Conservation (phyloP, 2,113 vertebrate species). For the Tragelaphus imberbis region DNA sequence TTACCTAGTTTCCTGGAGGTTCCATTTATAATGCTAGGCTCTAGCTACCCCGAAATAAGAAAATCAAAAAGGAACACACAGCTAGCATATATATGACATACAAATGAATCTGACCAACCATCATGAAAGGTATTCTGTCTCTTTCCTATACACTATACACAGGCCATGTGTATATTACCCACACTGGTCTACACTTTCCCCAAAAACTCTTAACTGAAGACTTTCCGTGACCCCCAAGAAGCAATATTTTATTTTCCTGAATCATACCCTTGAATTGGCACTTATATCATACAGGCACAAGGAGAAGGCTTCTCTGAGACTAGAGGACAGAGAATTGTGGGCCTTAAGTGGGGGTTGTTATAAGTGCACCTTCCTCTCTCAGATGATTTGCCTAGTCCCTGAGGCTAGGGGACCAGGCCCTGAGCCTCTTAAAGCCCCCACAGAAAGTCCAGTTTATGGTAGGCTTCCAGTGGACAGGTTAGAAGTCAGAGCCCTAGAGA, state of each 20-base stretch:
- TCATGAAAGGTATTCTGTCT: not conserved
- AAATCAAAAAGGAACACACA: not conserved
- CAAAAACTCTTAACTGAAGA: not conserved
- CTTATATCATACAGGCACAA: not conserved
- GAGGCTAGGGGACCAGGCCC: not conserved
- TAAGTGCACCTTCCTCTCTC: not conserved
- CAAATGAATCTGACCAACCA: not conserved
- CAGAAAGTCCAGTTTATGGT: not conserved
- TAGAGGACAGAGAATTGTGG: not conserved
- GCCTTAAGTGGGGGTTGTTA: no score
- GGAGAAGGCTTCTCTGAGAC: not conserved
- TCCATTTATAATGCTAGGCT: not conserved
- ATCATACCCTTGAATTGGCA: not conserved
- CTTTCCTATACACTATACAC: not conserved
- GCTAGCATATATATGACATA: not conserved
- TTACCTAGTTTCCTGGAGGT: not conserved
- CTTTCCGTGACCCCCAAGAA: not conserved
- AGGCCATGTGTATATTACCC: not conserved
- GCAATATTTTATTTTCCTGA: not conserved
- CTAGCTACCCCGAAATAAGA: not conserved
- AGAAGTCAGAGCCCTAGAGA: not conserved
- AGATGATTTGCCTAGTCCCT: not conserved
- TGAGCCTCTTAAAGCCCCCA: not conserved
- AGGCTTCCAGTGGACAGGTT: not conserved
- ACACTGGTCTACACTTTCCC: not conserved